A percentile compares a stretch with the other conserved stretches of the same genome.
phyloP scores from a whole-genome alignment of 2,797 vertebrate genomes.

The Gouania willdenowi region DNA sequence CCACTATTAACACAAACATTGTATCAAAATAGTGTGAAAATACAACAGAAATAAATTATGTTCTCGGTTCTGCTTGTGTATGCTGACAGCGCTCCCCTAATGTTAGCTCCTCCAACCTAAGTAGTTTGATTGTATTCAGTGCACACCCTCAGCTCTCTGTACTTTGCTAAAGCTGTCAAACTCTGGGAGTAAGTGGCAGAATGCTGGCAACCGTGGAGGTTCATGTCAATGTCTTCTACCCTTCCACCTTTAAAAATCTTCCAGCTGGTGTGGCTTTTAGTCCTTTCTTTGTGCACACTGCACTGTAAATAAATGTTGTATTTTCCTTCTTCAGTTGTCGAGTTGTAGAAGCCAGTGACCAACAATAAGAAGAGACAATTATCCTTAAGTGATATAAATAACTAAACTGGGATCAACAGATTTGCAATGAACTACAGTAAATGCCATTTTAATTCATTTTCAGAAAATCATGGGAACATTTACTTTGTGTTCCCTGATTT shows the following conservation, averaged over 20 bases:
- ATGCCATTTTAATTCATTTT: too few species aligned
- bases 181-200: slow-evolving; percentile 55
- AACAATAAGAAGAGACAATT: too few species aligned
- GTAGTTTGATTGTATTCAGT: slow-evolving; percentile 38
- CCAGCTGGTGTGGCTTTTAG: slow-evolving; percentile 44
- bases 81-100: slow-evolving; percentile 22
- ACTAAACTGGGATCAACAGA: too few species aligned
- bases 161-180: slow-evolving; percentile 62
- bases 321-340: slow-evolving; percentile 27
- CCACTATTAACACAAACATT: too few species aligned
- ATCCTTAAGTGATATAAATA: too few species aligned
- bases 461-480: too few species aligned
- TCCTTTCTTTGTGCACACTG: slow-evolving; percentile 38
- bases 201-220: slow-evolving; percentile 56
- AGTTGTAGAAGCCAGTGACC: slow-evolving; percentile 17
- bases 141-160: slow-evolving; percentile 30
- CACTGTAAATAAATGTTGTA: slow-evolving; percentile 59
- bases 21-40: background rate
- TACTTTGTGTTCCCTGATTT: too few species aligned
- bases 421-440: too few species aligned
- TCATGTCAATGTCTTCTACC: slow-evolving; percentile 54
- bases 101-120: slow-evolving; percentile 22
- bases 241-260: slow-evolving; percentile 56
- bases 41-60: background rate
- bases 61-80: slow-evolving; percentile 11